Conservation (phyloP, 2,888 invertebrate genomes). For the Norana najaformis region DNA sequence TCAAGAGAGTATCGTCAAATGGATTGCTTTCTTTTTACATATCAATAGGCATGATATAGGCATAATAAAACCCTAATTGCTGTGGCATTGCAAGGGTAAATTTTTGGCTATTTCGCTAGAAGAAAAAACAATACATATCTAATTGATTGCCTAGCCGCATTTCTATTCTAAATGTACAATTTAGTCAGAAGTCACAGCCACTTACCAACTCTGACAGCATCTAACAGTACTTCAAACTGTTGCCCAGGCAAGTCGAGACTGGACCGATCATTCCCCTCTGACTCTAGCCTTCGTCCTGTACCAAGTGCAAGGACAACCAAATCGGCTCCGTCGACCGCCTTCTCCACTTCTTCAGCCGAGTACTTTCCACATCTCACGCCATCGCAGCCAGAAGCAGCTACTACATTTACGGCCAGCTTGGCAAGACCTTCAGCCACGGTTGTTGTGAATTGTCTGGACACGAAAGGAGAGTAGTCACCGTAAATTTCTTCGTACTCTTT, state of each 20-base stretch:
- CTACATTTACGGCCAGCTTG: constrained; percentile 29
- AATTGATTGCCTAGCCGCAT: neutral
- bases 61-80: neutral
- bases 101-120: neutral
- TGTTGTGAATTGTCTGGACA: constrained; percentile 34
- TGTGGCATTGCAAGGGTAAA: neutral
- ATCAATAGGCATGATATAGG: neutral
- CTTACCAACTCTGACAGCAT: constrained; percentile 33
- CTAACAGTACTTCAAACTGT: constrained; percentile 35
- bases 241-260: constrained; percentile 33
- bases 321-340: constrained; percentile 31
- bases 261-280: constrained; percentile 29
- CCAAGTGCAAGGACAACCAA: constrained; percentile 42
- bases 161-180: neutral
- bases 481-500: constrained; percentile 40
- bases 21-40: neutral
- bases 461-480: constrained; percentile 44
- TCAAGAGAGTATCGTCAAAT: neutral
- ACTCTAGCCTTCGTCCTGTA: constrained; percentile 33
- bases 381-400: constrained; percentile 39
- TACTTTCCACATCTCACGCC: constrained; percentile 35
- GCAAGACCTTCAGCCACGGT: constrained; percentile 41
- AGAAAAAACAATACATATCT: neutral
- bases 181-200: neutral
- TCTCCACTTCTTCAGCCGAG: constrained; percentile 14